Base-by-base conservation (phyloP, 2,113 vertebrate species). In the Hepsetus odoe region DNA sequence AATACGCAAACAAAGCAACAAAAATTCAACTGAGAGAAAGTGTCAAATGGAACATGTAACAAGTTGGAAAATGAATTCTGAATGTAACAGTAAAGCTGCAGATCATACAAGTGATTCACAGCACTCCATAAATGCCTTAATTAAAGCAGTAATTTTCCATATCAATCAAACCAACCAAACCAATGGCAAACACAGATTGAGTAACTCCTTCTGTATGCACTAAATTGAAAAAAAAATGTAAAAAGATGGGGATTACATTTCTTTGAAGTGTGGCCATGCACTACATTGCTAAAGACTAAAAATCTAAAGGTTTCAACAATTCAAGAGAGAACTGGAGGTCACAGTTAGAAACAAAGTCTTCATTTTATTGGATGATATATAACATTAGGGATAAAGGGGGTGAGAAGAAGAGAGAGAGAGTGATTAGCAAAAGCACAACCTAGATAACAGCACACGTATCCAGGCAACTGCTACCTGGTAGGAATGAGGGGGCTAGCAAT, bases 401-500 rank as follows among this genome's bases (percentile, higher is more conserved):
- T 8, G 26, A 40, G 59, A 40, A 46, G 26, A 32, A 32, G 30
- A 26, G 73, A 38, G 13, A 65, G 7, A 18, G 46, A 53, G 51
- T 56, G 42, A 59, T 32, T 28, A 53, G 35, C 20, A 72, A 72
- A 65, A 82, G 40, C 74, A 76, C 46, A 56, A 13, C 40, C 18
- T 56, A 42, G 62, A 67, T 40, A 74, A 77, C 26, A 66, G 62
- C 46, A 33, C 53, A 75, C 7, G 79, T 79, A 30, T 62, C 80
- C 70, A 74, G 61, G 80, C 76, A 77, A 85, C 80, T 18, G 20
- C 65, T 75, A 80, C 77, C 62, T 70, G 53, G 58, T 33, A 24
- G 68, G 76, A 76, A 28, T 56, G 65, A 55, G 74, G 35, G 59
- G 33, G 51, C 46, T 59, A 38, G 32, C 20, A 38, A 28, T 44